A percentile compares a stretch with the other conserved stretches of the same genome.
These are phyloP conservation scores for Bombus ignitus DNA, from an alignment of 1,140 invertebrate species.

Conservation along the genomic window DNA sequence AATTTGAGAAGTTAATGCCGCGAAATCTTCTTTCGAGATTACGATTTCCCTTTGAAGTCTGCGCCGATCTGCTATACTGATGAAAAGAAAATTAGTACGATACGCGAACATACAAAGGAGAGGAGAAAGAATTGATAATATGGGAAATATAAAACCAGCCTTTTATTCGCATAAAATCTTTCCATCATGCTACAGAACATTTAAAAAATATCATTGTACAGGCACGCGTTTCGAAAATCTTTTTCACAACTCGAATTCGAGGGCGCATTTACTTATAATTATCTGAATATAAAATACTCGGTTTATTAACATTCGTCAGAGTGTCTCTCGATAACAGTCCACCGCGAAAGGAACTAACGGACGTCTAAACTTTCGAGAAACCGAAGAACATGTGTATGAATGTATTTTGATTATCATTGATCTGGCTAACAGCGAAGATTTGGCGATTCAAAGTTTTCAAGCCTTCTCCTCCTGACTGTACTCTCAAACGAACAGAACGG, in stretches of 20 bases:
- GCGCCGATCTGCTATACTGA: background rate
- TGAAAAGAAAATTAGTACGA: background rate
- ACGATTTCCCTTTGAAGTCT: background rate
- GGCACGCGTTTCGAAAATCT: constrained; percentile 56
- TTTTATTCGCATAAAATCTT: constrained; percentile 62
- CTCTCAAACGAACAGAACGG: background rate
- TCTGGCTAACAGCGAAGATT: background rate
- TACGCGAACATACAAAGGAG: no score
- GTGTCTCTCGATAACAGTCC: constrained; percentile 4
- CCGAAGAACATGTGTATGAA: background rate
- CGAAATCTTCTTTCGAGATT: background rate
- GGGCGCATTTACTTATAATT: constrained; percentile 21
- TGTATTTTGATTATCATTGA: background rate
- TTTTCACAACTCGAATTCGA: constrained; percentile 27
- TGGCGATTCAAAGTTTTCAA: background rate
- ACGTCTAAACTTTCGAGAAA: constrained; percentile 1
- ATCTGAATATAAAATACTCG: constrained; percentile 20
- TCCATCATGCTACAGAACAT: constrained; percentile 48
- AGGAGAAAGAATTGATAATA: background rate
- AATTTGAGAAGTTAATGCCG: background rate
- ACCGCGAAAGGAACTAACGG: background rate
- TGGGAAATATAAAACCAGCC: constrained; percentile 55
- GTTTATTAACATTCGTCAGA: background rate
- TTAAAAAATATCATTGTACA: constrained; percentile 66
- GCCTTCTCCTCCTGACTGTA: background rate